Conservation (phyloP, 2,797 vertebrate species). For the Gallinago nigripennis region DNA sequence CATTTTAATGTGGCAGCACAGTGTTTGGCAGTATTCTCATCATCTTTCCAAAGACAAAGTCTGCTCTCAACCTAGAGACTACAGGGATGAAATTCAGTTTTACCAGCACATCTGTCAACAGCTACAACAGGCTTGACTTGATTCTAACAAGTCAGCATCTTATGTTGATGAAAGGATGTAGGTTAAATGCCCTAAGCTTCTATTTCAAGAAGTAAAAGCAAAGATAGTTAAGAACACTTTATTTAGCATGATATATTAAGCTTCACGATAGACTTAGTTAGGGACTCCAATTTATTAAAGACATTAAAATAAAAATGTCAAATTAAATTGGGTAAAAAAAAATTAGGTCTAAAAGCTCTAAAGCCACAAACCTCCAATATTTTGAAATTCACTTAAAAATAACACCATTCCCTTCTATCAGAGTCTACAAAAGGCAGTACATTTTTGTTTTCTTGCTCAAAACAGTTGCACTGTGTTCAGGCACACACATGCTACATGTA, state of each 20-base stretch:
- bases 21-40: not conserved
- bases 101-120: not conserved
- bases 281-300: not conserved
- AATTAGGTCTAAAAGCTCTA: not conserved
- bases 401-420: not conserved
- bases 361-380: not conserved
- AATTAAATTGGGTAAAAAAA: not conserved
- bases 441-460: not conserved
- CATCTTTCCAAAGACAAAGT: not conserved
- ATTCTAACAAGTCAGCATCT: constrained; percentile 5
- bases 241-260: not conserved
- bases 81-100: not conserved
- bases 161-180: not conserved
- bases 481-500: not conserved
- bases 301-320: not conserved
- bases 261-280: not conserved
- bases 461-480: not conserved
- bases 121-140: not conserved
- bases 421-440: not conserved
- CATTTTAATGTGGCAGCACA: not conserved
- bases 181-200: not conserved
- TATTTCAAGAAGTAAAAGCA: not conserved
- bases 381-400: not conserved
- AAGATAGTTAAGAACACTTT: not conserved
- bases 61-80: not conserved